A percentile compares a stretch with the other conserved stretches of the same genome.
These are phyloP conservation scores for Enteromius thamalakanensis DNA, from an alignment of 2,797 vertebrate species.

Conservation along the genomic window DNA sequence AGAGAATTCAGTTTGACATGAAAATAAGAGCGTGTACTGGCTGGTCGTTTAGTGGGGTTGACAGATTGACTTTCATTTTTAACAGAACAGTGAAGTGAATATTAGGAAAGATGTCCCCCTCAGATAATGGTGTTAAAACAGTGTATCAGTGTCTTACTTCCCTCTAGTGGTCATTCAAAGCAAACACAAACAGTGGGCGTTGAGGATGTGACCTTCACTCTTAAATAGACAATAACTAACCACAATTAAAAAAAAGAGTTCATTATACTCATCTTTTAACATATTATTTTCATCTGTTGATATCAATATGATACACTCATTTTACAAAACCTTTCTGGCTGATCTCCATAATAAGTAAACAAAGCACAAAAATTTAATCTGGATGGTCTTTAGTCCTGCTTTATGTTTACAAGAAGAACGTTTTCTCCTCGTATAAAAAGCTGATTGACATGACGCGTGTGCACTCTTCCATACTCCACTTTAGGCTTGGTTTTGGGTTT, in stretches of 20 bases:
- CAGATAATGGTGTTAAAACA: neutral
- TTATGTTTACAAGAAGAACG: slow-evolving; percentile 88
- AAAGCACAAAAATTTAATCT: neutral
- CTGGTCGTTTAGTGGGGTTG: neutral
- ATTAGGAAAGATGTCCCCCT: neutral
- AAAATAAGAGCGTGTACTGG: slow-evolving; percentile 1
- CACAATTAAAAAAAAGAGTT: neutral
- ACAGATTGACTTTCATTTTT: slow-evolving; percentile 16
- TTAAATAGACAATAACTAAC: neutral
- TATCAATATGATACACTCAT: slow-evolving; percentile 78
- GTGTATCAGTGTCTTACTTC: slow-evolving; percentile 65
- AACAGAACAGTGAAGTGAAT: neutral
- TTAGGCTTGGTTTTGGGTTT: slow-evolving; percentile 72
- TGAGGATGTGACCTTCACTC: neutral
- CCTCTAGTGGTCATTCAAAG: slow-evolving; percentile 70
- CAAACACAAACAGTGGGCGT: neutral
- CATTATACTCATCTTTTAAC: slow-evolving; percentile 17
- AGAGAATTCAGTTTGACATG: slow-evolving; percentile 68
- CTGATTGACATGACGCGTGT: slow-evolving; percentile 92
- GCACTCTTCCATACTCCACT: slow-evolving; percentile 88
- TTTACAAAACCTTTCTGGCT: neutral
- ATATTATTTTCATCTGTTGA: slow-evolving; percentile 63
- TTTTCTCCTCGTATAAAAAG: slow-evolving; percentile 97
- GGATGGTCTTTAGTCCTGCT: slow-evolving; percentile 2
- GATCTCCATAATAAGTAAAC: neutral